A percentile compares a stretch with the other conserved stretches of the same genome.
These are phyloP conservation scores for Serripes groenlandicus DNA, from an alignment of 2,888 invertebrate species.

Conservation along the genomic window DNA sequence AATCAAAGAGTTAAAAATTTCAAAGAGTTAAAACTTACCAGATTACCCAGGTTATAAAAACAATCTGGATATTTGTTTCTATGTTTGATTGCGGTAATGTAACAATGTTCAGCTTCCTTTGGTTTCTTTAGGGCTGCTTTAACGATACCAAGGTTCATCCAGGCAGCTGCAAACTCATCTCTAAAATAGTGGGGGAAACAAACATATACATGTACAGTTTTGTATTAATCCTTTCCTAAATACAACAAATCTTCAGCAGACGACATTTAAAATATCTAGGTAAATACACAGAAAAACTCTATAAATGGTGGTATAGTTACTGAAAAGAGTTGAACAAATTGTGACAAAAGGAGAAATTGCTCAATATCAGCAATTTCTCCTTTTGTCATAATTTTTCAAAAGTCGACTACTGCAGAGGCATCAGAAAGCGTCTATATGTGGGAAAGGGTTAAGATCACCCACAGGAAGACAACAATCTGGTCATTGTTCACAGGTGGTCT, in stretches of 20 bases:
- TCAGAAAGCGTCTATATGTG: not conserved
- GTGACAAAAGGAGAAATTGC: slow-evolving; percentile 3
- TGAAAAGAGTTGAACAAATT: not conserved
- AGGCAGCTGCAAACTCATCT: slow-evolving; percentile 96
- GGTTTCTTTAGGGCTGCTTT: slow-evolving; percentile 91
- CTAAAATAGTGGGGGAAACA: no score
- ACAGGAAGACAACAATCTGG: no score
- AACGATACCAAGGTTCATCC: slow-evolving; percentile 99
- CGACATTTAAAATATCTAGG: no score
- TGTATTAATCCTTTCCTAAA: no score
- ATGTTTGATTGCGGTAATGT: slow-evolving; percentile 92
- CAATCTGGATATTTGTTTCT: slow-evolving; percentile 96
- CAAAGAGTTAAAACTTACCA: slow-evolving; percentile 89
- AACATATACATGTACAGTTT: no score
- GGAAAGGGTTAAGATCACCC: not conserved
- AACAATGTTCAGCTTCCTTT: slow-evolving; percentile 92
- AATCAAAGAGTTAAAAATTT: no score
- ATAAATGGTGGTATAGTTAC: no score
- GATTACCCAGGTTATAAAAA: slow-evolving; percentile 97
- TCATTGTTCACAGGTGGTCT: no score
- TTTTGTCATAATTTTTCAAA: not conserved
- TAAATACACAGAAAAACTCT: no score
- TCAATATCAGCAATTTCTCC: not conserved
- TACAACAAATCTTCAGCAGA: no score
- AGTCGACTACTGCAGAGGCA: not conserved